Percentiles rank a stretch among this genome's conserved stretches.
These are phyloP conservation scores for Oxygymnocypris stewartii DNA, from an alignment of 2,113 vertebrate species.

Conservation along the genomic window DNA sequence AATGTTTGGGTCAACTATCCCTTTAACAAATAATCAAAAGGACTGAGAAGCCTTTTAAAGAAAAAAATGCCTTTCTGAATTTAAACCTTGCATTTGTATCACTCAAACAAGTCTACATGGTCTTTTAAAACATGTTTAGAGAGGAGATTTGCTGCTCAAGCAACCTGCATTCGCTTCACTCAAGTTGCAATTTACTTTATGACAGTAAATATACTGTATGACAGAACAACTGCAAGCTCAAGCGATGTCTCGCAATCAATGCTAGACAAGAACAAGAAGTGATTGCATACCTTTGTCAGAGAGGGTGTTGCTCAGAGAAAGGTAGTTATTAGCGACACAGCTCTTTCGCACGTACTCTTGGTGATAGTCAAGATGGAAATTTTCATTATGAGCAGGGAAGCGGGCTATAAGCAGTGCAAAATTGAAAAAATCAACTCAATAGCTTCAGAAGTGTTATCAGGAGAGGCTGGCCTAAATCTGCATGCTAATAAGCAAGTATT, in stretches of 20 bases:
- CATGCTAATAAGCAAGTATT: constrained; percentile 53
- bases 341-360: constrained; percentile 11
- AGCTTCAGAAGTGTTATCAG: constrained; percentile 50
- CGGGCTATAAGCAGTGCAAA: constrained; percentile 41
- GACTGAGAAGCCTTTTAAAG: background rate
- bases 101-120: background rate
- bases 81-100: background rate
- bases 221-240: constrained; percentile 15
- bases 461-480: constrained; percentile 49
- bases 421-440: constrained; percentile 51
- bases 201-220: constrained; percentile 13
- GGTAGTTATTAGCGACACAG: constrained; percentile 33
- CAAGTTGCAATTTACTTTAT: constrained; percentile 12
- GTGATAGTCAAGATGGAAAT: constrained; percentile 42
- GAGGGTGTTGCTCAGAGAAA: constrained; percentile 41
- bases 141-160: background rate
- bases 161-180: background rate
- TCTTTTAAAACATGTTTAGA: background rate
- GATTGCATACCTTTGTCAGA: constrained; percentile 43
- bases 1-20: too few species aligned
- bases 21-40: background rate
- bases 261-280: constrained; percentile 27
- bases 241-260: constrained; percentile 43
- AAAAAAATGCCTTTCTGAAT: background rate
- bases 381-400: constrained; percentile 36